Evolutionary conservation across 2,888 invertebrate genomes (phyloP), one percentile per base, ranked within the genome.

Genomic region (Crematogaster levior): DNA sequence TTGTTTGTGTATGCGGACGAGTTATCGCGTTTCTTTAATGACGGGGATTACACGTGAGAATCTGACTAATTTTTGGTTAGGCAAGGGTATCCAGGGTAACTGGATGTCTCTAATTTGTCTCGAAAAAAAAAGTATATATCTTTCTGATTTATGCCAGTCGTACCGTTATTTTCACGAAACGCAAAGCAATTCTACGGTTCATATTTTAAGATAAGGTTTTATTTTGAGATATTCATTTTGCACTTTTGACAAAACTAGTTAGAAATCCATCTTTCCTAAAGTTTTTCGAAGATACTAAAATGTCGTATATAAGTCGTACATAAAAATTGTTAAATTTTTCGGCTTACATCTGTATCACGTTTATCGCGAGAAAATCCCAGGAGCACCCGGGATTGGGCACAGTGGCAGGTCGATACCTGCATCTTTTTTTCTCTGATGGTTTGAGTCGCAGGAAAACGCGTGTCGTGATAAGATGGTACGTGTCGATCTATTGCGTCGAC

Each of bases 401-500:
- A 9, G 24, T 75, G 34, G 77, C 63, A 27, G 48, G 21, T 40
- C 48, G 63, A 88, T 68, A 83, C 70, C 77, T 79, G 73, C 86
- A 82, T 85, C 60, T 61, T 53, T 77, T 75, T 61, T 63, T 15
- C 34, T 34, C 34, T 34, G 10, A n/a, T 34, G 18, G 51, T 46
- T 70, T 43, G 27, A 30, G 60, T 40, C 46, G 73, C 43, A 60
- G 48, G 66, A 48, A 34, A 9, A 46, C 12, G 40, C 68, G n/a
- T 63, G 37, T 51, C 30, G n/a, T 5, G 30, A 40, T 48, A 53
- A 68, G 30, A 48, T 34, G 27, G 27, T 34, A 21, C 21, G 18
- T 40, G 60, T 27, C 75, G 82, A 84, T 88, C 84, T 83, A 84
- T 89, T 56, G 61, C 74, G 73, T 43, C 48, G 30, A 81, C 81